phyloP scores from a whole-genome alignment of 2,113 vertebrate species.

The Phainopepla nitens region DNA sequence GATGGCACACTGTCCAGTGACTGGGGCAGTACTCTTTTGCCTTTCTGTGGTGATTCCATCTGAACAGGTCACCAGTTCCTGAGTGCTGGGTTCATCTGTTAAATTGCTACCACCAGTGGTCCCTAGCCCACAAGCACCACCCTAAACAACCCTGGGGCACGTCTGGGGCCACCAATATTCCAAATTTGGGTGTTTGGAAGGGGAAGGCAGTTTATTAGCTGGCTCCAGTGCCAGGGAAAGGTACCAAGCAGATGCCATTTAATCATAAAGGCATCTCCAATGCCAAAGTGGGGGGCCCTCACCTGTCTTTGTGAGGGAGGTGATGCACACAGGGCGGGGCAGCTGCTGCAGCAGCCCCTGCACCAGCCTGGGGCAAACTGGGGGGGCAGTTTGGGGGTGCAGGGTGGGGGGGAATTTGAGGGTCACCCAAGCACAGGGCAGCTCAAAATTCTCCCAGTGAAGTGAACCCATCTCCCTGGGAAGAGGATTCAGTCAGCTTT shows the following conservation, averaged over 20 bases:
- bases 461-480: too few relatives aligned
- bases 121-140: background rate
- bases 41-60: background rate
- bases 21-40: background rate
- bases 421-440: too few relatives aligned
- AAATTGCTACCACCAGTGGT: background rate
- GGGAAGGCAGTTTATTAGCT: background rate
- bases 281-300: background rate
- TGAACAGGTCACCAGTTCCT: background rate
- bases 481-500: too few relatives aligned
- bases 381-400: background rate
- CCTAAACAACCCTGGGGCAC: background rate
- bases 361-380: background rate
- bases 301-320: background rate
- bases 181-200: background rate
- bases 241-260: background rate
- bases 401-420: too few relatives aligned
- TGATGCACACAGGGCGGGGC: rapidly evolving
- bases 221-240: background rate
- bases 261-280: background rate
- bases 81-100: background rate
- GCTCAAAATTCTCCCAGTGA: too few relatives aligned
- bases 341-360: background rate
- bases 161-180: background rate
- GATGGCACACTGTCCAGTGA: background rate